A percentile compares a stretch with the other conserved stretches of the same genome.
Conservation (phyloP, 2,797 vertebrate genomes). For the Margarornis squamiger region DNA sequence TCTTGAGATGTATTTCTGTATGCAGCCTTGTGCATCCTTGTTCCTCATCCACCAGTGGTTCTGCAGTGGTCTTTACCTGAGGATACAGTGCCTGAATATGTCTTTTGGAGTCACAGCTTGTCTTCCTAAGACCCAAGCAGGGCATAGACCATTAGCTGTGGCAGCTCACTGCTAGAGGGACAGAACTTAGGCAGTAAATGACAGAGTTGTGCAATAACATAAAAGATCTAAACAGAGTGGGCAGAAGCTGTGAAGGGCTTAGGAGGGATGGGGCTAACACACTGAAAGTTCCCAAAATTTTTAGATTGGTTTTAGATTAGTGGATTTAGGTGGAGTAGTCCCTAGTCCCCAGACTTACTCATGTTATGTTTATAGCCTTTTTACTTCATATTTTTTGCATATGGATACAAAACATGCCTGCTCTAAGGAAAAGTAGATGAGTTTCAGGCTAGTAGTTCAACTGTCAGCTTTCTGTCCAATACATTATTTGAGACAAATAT, state of each 20-base stretch:
- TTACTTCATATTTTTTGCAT: not conserved
- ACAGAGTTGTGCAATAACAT: not conserved
- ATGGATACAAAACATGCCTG: not conserved
- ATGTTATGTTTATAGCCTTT: not conserved
- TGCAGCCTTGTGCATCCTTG: not conserved
- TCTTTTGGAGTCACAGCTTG: not conserved
- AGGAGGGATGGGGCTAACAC: not conserved
- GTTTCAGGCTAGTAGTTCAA: not conserved
- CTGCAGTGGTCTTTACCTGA: not conserved
- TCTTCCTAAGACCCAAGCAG: not conserved
- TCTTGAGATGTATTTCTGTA: not conserved
- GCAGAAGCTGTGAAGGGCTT: not conserved
- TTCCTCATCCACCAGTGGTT: not conserved
- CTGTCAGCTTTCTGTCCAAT: not conserved
- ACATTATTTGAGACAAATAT: not conserved
- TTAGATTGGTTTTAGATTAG: not conserved
- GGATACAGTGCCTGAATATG: not conserved
- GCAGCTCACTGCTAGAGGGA: not conserved
- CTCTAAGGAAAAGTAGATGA: not conserved
- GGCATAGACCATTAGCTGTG: not conserved
- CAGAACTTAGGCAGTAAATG: not conserved
- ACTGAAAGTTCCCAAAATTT: not conserved
- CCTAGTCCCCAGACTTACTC: not conserved
- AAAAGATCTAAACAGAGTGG: not conserved
- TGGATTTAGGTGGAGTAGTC: not conserved